Evolutionary conservation across 2,888 invertebrate genomes (phyloP), one percentile per base, ranked within the genome.

Genomic region (Rugalucina vietnamica): DNA sequence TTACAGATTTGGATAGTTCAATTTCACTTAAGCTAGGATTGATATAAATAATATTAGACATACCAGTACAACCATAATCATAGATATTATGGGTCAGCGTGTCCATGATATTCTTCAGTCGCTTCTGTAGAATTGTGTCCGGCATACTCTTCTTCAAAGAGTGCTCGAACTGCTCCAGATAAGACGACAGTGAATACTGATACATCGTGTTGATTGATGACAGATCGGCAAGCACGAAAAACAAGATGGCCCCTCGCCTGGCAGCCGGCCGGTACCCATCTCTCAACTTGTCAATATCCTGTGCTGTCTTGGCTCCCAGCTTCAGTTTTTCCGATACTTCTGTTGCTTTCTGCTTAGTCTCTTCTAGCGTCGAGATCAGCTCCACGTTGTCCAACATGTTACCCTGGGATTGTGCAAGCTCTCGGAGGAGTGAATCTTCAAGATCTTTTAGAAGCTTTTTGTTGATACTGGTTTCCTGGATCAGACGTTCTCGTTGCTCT

Each of bases 351-450:
- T 96, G 96, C 95, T 98, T 98, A 10, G 98, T 98, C 89, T 98
- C 97, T 92, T 98, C 98, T 76, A 98, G 95, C 0, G 98, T 98
- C 85, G 97, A 96, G 24, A 98, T 96, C 12, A 98, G 95, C 91
- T 98, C 98, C 0, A 97, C 96, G 91, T 98, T 98, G 93, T 98
- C 98, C 92, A 98, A 95, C 98, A 98, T 98, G 95, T 98, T 98
- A 24, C 98, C 98, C 0, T 97, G 97, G 0, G 98, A 97, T 0
- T 97, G 97, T 0, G 98, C 97, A 90, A 98, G 95, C 93, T 98
- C 98, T 71, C 97, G 95, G 1, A 98, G 95, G 76, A 98, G 95
- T 0, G 97, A 97, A 94, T 98, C 97, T 93, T 98, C 98, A 0
- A 98, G 95, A 69, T 97, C 97, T 79, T 97, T 97, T 74, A 98